Base-by-base conservation (phyloP, 2,888 invertebrate genomes). In the Kuschelorhynchus macadamiae region DNA sequence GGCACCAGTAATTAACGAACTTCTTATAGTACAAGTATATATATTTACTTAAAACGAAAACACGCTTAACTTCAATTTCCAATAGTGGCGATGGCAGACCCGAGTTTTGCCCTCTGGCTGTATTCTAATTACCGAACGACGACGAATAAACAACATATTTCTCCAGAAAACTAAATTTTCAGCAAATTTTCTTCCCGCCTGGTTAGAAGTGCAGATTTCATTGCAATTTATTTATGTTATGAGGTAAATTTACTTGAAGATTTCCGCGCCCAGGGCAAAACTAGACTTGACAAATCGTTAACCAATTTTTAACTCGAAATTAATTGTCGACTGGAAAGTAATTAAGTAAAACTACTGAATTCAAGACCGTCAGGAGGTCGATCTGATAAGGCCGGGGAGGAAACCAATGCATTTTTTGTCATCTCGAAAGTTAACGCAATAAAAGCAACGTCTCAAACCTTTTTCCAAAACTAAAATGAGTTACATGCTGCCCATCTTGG, bases 71-170 rank as follows among this genome's bases (percentile, higher is more conserved):
- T 30, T 30, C 30, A 30, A 30, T 30, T 30, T 30, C 30, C 30
- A 30, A 30, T 30, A 78, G 77, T 69, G 70, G 70, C 70, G 46
- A 59, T 62, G 66, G 65, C 72, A 75, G 74, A 76, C 77, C 76
- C 74, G 74, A 71, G 74, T 73, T 73, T 71, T 72, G 76, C 79
- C 79, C 75, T 62, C 71, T 74, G 78, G 77, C 76, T 75, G 75
- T 76, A 75, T 80, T 79, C 78, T 81, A 81, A 81, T 80, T 81
- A 79, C 79, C 72, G 69, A 74, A 70, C 70, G 70, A 70, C 59
- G 67, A 50, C 36, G 77, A 75, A 79, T 78, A 81, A 81, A 81
- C 80, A 81, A 81, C 80, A 80, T 81, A 79, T 80, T 81, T 79
- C 79, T 76, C 33, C 50, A 56, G 77, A 77, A 79, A 78, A 81